Conservation (phyloP, 2,888 invertebrate genomes). For the Andrena hattorfiana region DNA sequence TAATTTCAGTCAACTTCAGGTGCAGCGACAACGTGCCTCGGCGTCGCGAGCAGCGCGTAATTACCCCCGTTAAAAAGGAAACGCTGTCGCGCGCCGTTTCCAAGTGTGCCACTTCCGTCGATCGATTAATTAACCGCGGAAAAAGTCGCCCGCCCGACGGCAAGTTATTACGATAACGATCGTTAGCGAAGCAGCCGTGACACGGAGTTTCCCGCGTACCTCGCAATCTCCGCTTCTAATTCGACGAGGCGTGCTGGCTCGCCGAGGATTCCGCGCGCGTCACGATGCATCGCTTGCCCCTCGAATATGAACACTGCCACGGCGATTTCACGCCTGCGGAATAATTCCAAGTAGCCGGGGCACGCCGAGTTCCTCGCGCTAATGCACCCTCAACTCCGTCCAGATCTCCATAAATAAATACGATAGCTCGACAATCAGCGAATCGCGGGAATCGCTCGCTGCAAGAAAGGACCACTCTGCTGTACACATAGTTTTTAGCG, state of each 20-base stretch:
- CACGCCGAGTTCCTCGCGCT: not conserved
- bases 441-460: not conserved
- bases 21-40: slow-evolving; percentile 24
- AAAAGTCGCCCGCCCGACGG: slow-evolving; percentile 3
- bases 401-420: not conserved
- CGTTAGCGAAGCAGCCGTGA: not conserved
- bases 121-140: slow-evolving; percentile 30
- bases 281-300: slow-evolving; percentile 12
- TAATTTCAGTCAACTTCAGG: slow-evolving; percentile 21
- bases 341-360: slow-evolving; percentile 9
- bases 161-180: slow-evolving; percentile 13
- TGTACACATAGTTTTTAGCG: not conserved
- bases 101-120: slow-evolving; percentile 19
- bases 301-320: slow-evolving; percentile 3
- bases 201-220: not conserved
- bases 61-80: slow-evolving; percentile 9
- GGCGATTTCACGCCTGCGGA: slow-evolving; percentile 14
- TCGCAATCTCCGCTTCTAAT: not conserved
- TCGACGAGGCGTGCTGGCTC: not conserved
- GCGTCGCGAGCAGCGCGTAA: slow-evolving; percentile 6
- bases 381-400: not conserved
- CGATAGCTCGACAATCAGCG: not conserved
- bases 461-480: not conserved
- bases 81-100: slow-evolving; percentile 12
- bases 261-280: slow-evolving; percentile 9